Evolutionary conservation across 2,797 vertebrate genomes (phyloP).

Genomic region (Manis javanica): DNA sequence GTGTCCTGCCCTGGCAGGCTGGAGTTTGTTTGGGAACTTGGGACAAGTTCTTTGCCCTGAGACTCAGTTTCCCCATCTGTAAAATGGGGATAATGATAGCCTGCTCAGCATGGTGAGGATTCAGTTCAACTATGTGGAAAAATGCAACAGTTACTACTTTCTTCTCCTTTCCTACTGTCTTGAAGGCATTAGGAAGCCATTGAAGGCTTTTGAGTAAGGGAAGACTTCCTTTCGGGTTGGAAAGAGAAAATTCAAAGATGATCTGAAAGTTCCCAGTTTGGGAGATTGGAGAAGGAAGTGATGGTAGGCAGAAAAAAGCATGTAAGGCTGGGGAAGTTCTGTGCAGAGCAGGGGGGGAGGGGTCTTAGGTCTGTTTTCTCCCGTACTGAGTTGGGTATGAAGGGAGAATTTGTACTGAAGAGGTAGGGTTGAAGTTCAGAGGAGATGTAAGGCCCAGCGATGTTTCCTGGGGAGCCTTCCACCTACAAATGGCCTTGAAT

Average conservation of each 20-base stretch:
- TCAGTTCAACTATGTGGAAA: background rate
- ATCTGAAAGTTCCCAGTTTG: background rate
- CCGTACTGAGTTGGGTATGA: rapidly evolving
- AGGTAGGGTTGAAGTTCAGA: too few relatives aligned
- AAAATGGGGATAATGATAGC: background rate
- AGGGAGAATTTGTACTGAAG: background rate
- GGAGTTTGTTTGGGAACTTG: background rate
- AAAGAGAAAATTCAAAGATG: background rate
- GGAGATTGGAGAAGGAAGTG: background rate
- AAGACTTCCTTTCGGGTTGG: background rate
- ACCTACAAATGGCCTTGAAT: background rate
- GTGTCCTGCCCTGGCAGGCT: rapidly evolving
- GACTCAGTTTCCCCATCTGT: background rate
- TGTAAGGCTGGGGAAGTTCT: background rate
- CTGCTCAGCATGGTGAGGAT: background rate
- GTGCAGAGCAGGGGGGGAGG: rapidly evolving
- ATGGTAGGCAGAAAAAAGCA: background rate
- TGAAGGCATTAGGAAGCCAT: background rate
- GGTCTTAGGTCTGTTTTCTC: background rate
- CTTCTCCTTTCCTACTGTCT: background rate
- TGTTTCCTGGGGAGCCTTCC: background rate
- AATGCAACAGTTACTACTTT: background rate
- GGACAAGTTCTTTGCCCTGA: background rate
- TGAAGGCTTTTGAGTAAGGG: background rate
- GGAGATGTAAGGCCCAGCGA: background rate